phyloP scores from a whole-genome alignment of 1,140 invertebrate genomes.

The Camponotus vicinus region DNA sequence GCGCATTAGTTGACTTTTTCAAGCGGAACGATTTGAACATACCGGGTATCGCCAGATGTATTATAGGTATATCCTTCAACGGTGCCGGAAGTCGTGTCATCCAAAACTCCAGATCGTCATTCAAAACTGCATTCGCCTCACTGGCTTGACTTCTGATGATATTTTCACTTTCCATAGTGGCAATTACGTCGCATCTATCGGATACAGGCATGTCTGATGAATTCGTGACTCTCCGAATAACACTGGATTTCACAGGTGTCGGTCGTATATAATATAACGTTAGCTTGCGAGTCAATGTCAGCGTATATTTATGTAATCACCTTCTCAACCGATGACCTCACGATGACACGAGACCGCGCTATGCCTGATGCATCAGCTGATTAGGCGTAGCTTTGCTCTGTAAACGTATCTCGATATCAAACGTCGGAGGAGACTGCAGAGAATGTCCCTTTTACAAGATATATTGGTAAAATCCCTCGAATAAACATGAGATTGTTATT shows the following conservation, averaged over 20 bases:
- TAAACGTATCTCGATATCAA: not conserved
- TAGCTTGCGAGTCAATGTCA: not conserved
- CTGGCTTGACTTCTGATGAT: not conserved
- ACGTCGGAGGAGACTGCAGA: not conserved
- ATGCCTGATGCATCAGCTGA: not conserved
- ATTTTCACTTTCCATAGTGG: not conserved
- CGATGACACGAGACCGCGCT: not conserved
- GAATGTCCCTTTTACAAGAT: not conserved
- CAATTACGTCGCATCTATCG: not conserved
- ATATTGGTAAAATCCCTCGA: not conserved
- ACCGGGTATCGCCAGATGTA: conserved; percentile 92
- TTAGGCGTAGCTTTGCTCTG: conserved; percentile 24
- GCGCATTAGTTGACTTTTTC: not conserved
- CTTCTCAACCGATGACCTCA: conserved; percentile 26
- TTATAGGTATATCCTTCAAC: conserved; percentile 88
- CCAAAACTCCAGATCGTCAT: conserved; percentile 89
- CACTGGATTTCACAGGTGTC: not conserved
- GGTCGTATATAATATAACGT: not conserved
- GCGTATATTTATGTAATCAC: not conserved
- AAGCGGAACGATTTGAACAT: conserved; percentile 75
- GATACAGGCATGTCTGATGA: not conserved
- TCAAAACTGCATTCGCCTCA: not conserved
- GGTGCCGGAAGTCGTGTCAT: conserved; percentile 89
- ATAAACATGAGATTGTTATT: not conserved
- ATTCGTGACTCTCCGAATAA: not conserved